Evolutionary conservation across 2,797 vertebrate genomes (phyloP).

Genomic region (Moxostoma hubbsi): DNA sequence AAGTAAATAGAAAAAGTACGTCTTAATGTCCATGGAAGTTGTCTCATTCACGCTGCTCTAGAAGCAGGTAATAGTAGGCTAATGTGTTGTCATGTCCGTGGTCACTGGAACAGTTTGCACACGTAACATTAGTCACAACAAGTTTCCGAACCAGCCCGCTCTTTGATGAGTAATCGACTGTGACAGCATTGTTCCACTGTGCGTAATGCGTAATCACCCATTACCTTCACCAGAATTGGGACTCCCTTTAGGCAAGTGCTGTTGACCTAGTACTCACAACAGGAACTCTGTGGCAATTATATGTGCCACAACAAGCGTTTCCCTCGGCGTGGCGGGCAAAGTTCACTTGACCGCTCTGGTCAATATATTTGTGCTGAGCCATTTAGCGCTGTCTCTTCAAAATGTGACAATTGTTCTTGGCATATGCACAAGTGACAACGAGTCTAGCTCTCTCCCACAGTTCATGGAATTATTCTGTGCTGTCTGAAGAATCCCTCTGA

Average conservation of each 20-base stretch:
- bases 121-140: constrained; percentile 19
- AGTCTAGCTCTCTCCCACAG: constrained; percentile 42
- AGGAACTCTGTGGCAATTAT: background rate
- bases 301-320: background rate
- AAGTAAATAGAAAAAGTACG: background rate
- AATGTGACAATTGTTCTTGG: constrained; percentile 55
- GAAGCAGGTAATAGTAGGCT: background rate
- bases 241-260: background rate
- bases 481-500: constrained; percentile 29
- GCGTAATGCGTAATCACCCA: background rate
- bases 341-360: background rate
- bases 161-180: constrained; percentile 23
- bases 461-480: constrained; percentile 29
- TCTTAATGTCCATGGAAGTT: constrained; percentile 6
- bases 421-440: constrained; percentile 35
- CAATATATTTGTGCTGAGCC: background rate
- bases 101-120: background rate
- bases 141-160: constrained; percentile 22
- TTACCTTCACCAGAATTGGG: background rate
- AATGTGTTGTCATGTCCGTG: too few relatives aligned
- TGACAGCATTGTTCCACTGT: constrained; percentile 24
- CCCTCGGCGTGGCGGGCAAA: constrained; percentile 3
- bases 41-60: background rate
- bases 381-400: constrained; percentile 45
- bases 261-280: background rate